A percentile compares a stretch with the other conserved stretches of the same genome.
Conservation (phyloP, 2,888 invertebrate species). For the Agriopis leucophaearia region DNA sequence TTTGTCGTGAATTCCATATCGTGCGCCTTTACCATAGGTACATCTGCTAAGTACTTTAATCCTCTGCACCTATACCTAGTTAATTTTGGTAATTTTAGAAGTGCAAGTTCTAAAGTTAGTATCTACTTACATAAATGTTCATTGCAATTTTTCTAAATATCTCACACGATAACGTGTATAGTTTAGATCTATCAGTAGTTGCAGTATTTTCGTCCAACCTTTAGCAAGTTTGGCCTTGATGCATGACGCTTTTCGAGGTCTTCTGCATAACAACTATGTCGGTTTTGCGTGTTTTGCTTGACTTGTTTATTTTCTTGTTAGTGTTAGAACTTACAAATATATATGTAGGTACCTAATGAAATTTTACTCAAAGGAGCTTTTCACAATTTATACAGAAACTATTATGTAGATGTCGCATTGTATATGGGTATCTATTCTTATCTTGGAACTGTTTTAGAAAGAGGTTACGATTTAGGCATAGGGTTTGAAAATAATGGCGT, state of each 20-base stretch:
- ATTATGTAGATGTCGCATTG: too few relatives aligned
- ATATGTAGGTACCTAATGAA: neutral
- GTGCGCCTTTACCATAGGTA: neutral
- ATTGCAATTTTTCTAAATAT: constrained; percentile 22
- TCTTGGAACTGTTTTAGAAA: neutral
- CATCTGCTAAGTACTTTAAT: neutral
- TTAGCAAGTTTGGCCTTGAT: constrained; percentile 61
- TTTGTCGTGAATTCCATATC: neutral
- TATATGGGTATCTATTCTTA: neutral
- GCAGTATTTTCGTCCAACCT: constrained; percentile 48
- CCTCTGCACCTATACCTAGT: neutral
- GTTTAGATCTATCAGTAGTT: constrained; percentile 37
- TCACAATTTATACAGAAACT: too few relatives aligned
- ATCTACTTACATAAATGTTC: neutral
- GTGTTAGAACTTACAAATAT: neutral
- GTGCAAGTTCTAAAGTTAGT: too few relatives aligned
- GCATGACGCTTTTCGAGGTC: constrained; percentile 51
- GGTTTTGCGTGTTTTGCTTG: constrained; percentile 5
- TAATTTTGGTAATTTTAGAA: too few relatives aligned
- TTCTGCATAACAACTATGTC: constrained; percentile 13
- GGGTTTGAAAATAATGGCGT: too few relatives aligned
- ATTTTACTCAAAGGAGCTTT: too few relatives aligned
- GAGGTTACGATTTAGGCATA: neutral
- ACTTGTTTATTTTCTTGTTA: constrained; percentile 18
- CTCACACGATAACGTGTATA: constrained; percentile 20